These are phyloP conservation scores for Malacoctenus gilli DNA, from an alignment of 2,797 vertebrate genomes.

Conservation along the genomic window DNA sequence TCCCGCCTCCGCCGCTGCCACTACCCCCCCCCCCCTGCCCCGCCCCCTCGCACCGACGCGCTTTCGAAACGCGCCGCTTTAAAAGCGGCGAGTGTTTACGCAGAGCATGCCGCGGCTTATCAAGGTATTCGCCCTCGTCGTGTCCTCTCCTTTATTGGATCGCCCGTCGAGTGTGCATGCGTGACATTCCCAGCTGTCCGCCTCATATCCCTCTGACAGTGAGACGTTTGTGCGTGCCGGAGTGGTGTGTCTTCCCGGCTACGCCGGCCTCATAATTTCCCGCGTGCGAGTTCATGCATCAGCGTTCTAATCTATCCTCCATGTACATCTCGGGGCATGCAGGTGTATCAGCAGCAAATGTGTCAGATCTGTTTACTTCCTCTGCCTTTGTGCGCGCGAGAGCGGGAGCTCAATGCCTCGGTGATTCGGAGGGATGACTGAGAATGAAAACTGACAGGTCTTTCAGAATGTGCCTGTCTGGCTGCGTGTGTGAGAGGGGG, in stretches of 20 bases:
- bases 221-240: conserved; percentile 18
- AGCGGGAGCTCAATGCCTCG: conserved; percentile 30
- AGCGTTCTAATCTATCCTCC: conserved; percentile 50
- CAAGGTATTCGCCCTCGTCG: conserved; percentile 49
- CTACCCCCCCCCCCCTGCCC: not conserved
- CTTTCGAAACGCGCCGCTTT: conserved; percentile 21
- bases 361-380: conserved; percentile 62
- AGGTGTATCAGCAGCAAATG: conserved; percentile 55
- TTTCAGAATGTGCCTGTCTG: conserved; percentile 29
- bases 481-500: conserved; percentile 22
- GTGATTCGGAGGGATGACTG: conserved; percentile 24
- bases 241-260: conserved; percentile 4
- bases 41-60: conserved; percentile 5
- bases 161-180: conserved; percentile 47
- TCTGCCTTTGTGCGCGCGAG: conserved; percentile 28
- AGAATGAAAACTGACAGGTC: conserved; percentile 66
- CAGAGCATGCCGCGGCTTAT: conserved; percentile 45
- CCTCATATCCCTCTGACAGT: conserved; percentile 42
- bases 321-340: conserved; percentile 44
- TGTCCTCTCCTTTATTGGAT: conserved; percentile 59
- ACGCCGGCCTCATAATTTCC: conserved; percentile 33
- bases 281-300: conserved; percentile 31
- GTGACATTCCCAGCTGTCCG: conserved; percentile 73
- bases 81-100: conserved; percentile 42
- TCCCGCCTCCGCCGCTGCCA: not conserved